Evolutionary conservation across 2,113 vertebrate species (phyloP).

Genomic region (Entomyzon cyanotis): DNA sequence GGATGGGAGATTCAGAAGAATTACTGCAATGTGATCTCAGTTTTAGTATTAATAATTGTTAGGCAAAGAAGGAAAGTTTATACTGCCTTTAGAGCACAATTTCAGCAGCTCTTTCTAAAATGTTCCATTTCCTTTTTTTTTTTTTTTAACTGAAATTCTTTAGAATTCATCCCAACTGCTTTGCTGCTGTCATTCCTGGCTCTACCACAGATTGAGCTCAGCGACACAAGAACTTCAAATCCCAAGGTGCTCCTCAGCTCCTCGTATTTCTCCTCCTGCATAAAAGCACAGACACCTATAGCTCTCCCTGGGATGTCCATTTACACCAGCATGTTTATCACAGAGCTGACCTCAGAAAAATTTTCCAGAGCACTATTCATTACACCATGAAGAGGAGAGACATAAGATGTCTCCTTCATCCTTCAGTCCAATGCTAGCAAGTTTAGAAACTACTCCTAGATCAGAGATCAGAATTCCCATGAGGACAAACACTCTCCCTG

Average conservation of each 20-base stretch:
- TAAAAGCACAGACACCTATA: neutral
- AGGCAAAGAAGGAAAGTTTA: neutral
- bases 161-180: neutral
- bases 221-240: neutral
- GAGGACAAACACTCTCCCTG: neutral
- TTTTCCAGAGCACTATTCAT: neutral
- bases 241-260: neutral
- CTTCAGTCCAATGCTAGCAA: neutral
- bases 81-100: neutral
- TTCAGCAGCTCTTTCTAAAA: neutral
- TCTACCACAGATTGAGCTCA: neutral
- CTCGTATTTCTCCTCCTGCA: neutral
- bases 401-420: neutral
- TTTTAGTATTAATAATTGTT: neutral
- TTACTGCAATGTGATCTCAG: neutral
- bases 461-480: neutral
- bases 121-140: neutral
- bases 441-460: neutral
- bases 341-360: neutral
- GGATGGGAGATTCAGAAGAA: neutral
- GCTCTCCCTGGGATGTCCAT: neutral
- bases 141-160: neutral
- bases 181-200: neutral
- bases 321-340: neutral
- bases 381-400: neutral